Evolutionary conservation across 2,113 vertebrate genomes (phyloP).

Genomic region (Bothrops jararaca): DNA sequence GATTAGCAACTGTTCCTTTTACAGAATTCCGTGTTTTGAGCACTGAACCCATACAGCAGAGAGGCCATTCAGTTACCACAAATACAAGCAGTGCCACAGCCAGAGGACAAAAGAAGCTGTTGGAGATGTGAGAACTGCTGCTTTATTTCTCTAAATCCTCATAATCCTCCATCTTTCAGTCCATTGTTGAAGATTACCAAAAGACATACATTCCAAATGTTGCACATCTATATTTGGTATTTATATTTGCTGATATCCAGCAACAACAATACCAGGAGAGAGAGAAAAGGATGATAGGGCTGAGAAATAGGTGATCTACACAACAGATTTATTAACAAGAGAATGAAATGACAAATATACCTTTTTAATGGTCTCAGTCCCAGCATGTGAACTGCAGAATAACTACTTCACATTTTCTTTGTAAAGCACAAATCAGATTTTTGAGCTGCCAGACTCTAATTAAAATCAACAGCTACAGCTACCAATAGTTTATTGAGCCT

Average conservation of each 20-base stretch:
- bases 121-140: constrained; percentile 54
- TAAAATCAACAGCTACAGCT: not conserved
- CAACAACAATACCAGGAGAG: not conserved
- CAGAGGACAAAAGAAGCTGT: constrained; percentile 18
- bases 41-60: not conserved
- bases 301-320: not conserved
- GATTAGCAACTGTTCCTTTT: not conserved
- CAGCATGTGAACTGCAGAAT: not conserved
- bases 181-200: constrained; percentile 48
- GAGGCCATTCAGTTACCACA: not conserved
- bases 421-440: not conserved
- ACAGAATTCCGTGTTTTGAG: not conserved
- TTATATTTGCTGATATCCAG: not conserved
- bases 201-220: constrained; percentile 50
- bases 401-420: not conserved
- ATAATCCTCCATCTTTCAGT: constrained; percentile 56
- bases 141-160: constrained; percentile 56
- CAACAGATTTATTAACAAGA: not conserved
- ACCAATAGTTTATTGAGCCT: not conserved
- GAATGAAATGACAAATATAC: constrained; percentile 5
- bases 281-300: constrained; percentile 15
- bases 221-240: constrained; percentile 52
- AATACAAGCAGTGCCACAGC: constrained; percentile 27
- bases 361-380: not conserved
- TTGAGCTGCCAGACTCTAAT: not conserved